Base-by-base conservation (phyloP, 2,113 vertebrate species). In the Onychostoma macrolepis region DNA sequence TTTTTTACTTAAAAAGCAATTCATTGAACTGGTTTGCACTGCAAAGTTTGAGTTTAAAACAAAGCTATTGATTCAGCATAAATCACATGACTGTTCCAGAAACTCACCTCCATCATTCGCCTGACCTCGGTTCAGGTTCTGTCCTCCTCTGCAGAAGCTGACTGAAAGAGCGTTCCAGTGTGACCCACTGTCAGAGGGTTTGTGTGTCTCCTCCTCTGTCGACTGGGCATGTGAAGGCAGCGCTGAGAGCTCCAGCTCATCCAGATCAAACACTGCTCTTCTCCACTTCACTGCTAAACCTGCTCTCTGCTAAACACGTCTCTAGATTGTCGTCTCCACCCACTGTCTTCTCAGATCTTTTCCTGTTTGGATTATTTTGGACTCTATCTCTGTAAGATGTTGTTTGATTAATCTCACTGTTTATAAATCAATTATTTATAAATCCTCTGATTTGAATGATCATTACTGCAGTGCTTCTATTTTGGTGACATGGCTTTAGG, bases 311-410 rank as follows among this genome's bases (percentile, higher is more conserved):
- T 90, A 86, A 71, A 76, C 63, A 72, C 69, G 41, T 38, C 21
- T 12, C 69, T 21, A 9, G 17, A 69, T 91, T 80, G 87, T 88
- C 90, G 78, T 76, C 89, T 91, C 90, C 93, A 93, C 92, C 94
- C 93, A 92, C 91, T 91, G 89, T 90, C 87, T 92, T 86, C 84
- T 24, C 84, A 90, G 82, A 88, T 90, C 90, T 90, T 91, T 94
- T 94, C 94, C 94, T 94, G 93, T 94, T 94, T 91, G 43, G 15
- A 24, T 78, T 93, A 89, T 76, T 89, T 89, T 63, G 78, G 82
- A 86, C 80, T 81, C 87, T 86, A 21, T 90, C 19, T 36, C 28
- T 86, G 50, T 4, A 12, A 19, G 10, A 12, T 9, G 36, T 24
- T 72, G 21, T 72, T 38, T 26, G 11, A 41, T 41, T 1, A 13